phyloP scores from a whole-genome alignment of 2,888 invertebrate species.

The Agonopterix subpropinquella region DNA sequence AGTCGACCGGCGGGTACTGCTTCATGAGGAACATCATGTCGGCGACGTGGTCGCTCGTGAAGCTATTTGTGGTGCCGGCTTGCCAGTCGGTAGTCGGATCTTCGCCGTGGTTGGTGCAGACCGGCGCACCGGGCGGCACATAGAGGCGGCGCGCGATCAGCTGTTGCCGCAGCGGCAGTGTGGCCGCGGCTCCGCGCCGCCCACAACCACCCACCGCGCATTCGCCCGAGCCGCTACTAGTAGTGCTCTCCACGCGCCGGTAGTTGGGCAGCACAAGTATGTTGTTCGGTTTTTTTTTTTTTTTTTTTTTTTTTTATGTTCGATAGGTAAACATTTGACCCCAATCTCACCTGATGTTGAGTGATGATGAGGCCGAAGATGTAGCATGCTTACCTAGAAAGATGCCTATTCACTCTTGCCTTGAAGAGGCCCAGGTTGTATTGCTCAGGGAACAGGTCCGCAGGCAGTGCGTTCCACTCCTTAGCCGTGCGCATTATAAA shows the following conservation, averaged over 20 bases:
- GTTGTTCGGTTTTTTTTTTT: too few species aligned
- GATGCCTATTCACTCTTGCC: too few species aligned
- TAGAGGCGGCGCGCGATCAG: not conserved
- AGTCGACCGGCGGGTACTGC: not conserved
- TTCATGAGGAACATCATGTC: constrained; percentile 3
- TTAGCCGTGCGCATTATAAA: too few species aligned
- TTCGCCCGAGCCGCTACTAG: not conserved
- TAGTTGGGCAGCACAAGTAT: not conserved
- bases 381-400: too few species aligned
- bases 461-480: too few species aligned
- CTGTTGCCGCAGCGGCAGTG: not conserved
- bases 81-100: not conserved
- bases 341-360: too few species aligned
- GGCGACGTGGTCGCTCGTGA: constrained; percentile 2
- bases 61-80: not conserved
- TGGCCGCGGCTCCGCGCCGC: not conserved
- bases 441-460: too few species aligned
- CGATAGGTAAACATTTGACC: too few species aligned
- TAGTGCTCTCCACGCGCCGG: not conserved
- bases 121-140: not conserved
- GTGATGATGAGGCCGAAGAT: too few species aligned
- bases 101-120: not conserved
- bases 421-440: too few species aligned
- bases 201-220: not conserved
- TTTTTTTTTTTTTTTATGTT: too few species aligned